Conservation (phyloP, 1,140 invertebrate species). For the Delia radicum region DNA sequence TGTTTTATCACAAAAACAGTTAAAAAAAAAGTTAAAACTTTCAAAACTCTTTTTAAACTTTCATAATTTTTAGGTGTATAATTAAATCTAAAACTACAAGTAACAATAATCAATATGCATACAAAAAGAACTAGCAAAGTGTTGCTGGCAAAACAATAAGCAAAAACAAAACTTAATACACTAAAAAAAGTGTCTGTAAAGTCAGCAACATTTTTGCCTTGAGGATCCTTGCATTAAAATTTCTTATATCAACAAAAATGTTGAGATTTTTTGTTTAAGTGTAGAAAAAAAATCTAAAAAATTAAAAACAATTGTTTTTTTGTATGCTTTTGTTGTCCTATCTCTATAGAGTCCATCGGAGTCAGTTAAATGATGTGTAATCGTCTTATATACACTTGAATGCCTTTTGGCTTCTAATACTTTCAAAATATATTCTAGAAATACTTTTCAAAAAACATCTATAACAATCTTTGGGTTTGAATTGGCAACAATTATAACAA, state of each 20-base stretch:
- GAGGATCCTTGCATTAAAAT: too few species aligned
- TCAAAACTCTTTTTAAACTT: too few species aligned
- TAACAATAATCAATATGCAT: background rate
- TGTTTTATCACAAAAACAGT: too few species aligned
- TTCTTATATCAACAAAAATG: too few species aligned
- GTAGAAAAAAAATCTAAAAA: background rate
- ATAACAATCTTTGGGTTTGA: background rate
- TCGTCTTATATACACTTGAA: conserved; percentile 56
- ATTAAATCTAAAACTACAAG: too few species aligned
- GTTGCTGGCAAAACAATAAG: too few species aligned
- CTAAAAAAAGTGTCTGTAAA: background rate
- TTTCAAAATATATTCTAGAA: background rate
- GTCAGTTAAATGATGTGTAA: conserved; percentile 55
- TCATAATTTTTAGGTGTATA: too few species aligned
- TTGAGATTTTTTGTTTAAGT: too few species aligned
- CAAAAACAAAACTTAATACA: background rate
- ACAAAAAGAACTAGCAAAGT: too few species aligned
- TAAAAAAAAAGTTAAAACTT: too few species aligned
- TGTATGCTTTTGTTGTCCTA: background rate
- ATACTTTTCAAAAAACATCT: background rate
- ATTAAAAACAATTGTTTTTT: background rate
- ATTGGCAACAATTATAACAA: conserved; percentile 14
- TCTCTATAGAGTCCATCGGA: conserved; percentile 1
- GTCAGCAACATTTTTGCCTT: background rate
- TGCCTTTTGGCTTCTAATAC: conserved; percentile 41